phyloP scores from a whole-genome alignment of 1,140 invertebrate genomes.

The Magallana ariakensis region DNA sequence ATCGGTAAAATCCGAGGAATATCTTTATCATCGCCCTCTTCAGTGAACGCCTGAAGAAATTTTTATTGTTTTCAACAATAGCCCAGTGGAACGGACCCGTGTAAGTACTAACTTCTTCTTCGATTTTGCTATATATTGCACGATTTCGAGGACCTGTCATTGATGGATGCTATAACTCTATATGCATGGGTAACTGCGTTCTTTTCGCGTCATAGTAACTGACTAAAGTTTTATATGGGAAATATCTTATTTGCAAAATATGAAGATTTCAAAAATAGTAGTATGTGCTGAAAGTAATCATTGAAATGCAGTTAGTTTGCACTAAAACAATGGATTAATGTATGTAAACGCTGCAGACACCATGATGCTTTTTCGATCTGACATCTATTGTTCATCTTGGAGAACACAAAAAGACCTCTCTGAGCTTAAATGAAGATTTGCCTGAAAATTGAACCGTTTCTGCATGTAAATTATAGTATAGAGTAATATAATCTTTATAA shows the following conservation, averaged over 20 bases:
- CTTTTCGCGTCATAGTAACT: slow-evolving; percentile 33
- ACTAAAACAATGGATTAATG: background rate
- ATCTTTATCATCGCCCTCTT: slow-evolving; percentile 75
- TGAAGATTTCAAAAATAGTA: background rate
- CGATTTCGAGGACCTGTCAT: background rate
- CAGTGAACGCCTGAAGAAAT: slow-evolving; percentile 61
- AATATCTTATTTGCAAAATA: background rate
- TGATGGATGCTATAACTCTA: background rate
- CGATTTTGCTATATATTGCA: background rate
- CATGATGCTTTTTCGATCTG: slow-evolving; percentile 39
- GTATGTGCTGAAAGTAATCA: background rate
- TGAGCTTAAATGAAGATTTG: no score
- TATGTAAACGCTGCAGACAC: slow-evolving; percentile 6
- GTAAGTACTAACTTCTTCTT: slow-evolving; percentile 69
- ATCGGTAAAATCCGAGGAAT: slow-evolving; percentile 69
- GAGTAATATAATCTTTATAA: background rate
- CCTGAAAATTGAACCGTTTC: background rate
- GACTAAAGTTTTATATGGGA: background rate
- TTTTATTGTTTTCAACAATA: slow-evolving; percentile 71
- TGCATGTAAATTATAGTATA: background rate
- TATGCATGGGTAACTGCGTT: slow-evolving; percentile 33
- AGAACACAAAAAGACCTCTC: background rate
- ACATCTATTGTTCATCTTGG: background rate
- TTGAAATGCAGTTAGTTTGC: background rate
- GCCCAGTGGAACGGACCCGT: slow-evolving; percentile 80